These are phyloP conservation scores for Solen grandis DNA, from an alignment of 1,140 invertebrate genomes.

Conservation along the genomic window DNA sequence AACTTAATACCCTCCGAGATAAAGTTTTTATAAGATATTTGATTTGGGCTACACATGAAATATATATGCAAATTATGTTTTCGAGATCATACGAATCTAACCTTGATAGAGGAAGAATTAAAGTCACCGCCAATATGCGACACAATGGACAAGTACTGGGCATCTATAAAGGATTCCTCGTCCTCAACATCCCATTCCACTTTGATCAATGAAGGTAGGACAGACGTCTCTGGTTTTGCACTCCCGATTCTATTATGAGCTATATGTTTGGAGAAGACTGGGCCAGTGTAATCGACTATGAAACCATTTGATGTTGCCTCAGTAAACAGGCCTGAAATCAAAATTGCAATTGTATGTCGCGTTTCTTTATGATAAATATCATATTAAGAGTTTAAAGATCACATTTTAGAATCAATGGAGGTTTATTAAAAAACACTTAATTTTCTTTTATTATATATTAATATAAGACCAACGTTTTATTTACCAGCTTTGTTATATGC, in stretches of 20 bases:
- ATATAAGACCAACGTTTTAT: too few relatives aligned
- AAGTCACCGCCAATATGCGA: constrained; percentile 48
- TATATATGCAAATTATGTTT: too few relatives aligned
- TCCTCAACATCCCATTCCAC: constrained; percentile 31
- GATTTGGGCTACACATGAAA: too few relatives aligned
- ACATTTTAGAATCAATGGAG: not conserved
- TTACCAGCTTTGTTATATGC: constrained; percentile 63
- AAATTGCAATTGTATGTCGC: not conserved
- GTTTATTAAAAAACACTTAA: not conserved
- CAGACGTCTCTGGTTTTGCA: not conserved
- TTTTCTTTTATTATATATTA: not conserved
- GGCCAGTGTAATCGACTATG: constrained; percentile 17
- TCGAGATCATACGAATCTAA: too few relatives aligned
- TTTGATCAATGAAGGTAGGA: constrained; percentile 5
- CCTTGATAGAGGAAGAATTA: constrained; percentile 26
- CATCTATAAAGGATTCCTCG: constrained; percentile 29
- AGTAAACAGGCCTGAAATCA: constrained; percentile 15
- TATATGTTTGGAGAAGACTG: not conserved
- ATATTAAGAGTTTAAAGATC: not conserved
- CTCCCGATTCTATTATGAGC: constrained; percentile 1
- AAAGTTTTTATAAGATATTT: too few relatives aligned
- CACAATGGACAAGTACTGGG: constrained; percentile 32
- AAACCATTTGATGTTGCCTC: constrained; percentile 47
- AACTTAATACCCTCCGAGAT: too few relatives aligned
- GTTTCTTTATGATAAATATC: not conserved